Evolutionary conservation across 37 sponge, comb jelly and placozoan species (phyloP).

Genomic region (Axinella damicornis): DNA sequence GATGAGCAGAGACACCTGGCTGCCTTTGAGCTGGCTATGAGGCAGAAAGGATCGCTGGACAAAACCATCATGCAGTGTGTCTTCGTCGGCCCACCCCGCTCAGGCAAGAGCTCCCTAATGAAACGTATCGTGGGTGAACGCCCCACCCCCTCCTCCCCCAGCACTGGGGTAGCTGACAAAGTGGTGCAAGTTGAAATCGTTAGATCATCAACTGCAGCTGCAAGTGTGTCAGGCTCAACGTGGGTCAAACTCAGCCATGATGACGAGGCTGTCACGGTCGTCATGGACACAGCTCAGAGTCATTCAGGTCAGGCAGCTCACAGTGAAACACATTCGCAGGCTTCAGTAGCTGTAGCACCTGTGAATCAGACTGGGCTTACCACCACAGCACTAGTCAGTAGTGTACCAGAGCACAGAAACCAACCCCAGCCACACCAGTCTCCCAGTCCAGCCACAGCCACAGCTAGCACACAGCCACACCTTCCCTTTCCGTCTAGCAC

Average conservation of each 20-base stretch:
- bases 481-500: no score
- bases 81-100: not conserved
- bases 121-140: not conserved
- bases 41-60: not conserved
- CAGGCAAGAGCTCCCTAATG: constrained; percentile 9
- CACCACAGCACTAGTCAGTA: not conserved
- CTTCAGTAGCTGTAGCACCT: no score
- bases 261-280: not conserved
- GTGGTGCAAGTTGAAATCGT: constrained; percentile 1
- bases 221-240: not conserved
- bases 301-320: not conserved
- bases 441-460: no score
- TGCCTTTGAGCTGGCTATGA: not conserved
- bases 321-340: not conserved
- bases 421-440: not conserved
- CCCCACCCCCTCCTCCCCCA: not conserved
- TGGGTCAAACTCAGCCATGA: not conserved
- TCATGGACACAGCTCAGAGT: not conserved
- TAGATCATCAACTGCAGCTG: not conserved
- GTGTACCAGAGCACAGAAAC: not conserved
- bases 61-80: constrained; percentile 6
- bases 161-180: constrained; percentile 12
- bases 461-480: no score
- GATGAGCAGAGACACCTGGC: not conserved
- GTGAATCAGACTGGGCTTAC: no score